phyloP scores from a whole-genome alignment of 2,797 vertebrate species.

The Chelmon rostratus region DNA sequence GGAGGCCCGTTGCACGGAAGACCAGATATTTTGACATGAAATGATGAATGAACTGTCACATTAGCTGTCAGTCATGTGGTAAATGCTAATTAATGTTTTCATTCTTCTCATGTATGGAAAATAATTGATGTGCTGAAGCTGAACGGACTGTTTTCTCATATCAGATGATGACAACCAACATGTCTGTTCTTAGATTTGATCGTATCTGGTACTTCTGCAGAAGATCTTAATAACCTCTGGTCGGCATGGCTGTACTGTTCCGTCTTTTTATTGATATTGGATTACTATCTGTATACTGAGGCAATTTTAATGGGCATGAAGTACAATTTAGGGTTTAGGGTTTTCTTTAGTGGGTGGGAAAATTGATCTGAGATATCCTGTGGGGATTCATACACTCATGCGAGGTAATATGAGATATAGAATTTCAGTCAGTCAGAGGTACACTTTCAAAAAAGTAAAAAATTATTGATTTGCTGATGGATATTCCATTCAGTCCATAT shows the following conservation, averaged over 20 bases:
- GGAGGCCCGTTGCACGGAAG: not conserved
- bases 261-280: constrained; percentile 53
- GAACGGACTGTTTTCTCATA: not conserved
- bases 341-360: constrained; percentile 62
- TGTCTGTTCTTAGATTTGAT: constrained; percentile 37
- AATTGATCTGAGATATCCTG: constrained; percentile 60
- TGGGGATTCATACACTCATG: constrained; percentile 27
- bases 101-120: constrained; percentile 28
- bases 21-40: constrained; percentile 17
- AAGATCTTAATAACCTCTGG: constrained; percentile 37
- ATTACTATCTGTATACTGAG: constrained; percentile 48
- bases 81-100: constrained; percentile 27
- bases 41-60: constrained; percentile 31
- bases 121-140: constrained; percentile 23
- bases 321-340: constrained; percentile 55
- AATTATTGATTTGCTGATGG: constrained; percentile 41
- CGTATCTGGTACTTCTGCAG: constrained; percentile 21
- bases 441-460: constrained; percentile 32
- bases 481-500: constrained; percentile 28
- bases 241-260: constrained; percentile 23
- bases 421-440: constrained; percentile 51
- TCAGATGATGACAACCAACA: not conserved
- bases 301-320: constrained; percentile 49
- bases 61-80: constrained; percentile 21
- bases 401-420: constrained; percentile 31